Conservation (phyloP, 2,113 vertebrate genomes). For the Chamaetylas fuelleborni region DNA sequence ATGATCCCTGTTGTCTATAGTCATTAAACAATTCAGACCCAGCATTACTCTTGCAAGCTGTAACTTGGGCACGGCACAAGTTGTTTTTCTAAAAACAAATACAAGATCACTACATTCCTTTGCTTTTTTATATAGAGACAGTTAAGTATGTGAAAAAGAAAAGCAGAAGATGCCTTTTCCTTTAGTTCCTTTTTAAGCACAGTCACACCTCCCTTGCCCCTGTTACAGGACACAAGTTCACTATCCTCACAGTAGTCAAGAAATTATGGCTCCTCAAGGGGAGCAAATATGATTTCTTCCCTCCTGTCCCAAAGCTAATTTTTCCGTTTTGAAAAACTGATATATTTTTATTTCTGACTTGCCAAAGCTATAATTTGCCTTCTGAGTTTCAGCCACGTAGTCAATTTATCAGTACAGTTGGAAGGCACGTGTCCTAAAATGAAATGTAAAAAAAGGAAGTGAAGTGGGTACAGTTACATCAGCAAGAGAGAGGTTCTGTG, state of each 20-base stretch:
- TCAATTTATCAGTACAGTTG: neutral
- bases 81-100: neutral
- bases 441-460: neutral
- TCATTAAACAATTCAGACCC: neutral
- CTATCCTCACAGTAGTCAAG: neutral
- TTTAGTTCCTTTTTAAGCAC: neutral
- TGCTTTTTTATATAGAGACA: neutral
- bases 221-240: neutral
- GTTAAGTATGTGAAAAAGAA: neutral
- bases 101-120: neutral
- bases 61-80: neutral
- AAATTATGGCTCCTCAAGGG: neutral
- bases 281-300: neutral
- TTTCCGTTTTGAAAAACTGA: neutral
- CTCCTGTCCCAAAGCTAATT: neutral
- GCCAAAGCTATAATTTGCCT: neutral
- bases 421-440: neutral
- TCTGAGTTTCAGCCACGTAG: neutral
- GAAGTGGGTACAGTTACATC: neutral
- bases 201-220: neutral
- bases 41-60: neutral
- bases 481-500: neutral
- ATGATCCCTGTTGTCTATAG: neutral
- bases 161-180: neutral
- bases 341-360: neutral